phyloP scores from a whole-genome alignment of 2,797 vertebrate genomes.

The Pangasius macronema region DNA sequence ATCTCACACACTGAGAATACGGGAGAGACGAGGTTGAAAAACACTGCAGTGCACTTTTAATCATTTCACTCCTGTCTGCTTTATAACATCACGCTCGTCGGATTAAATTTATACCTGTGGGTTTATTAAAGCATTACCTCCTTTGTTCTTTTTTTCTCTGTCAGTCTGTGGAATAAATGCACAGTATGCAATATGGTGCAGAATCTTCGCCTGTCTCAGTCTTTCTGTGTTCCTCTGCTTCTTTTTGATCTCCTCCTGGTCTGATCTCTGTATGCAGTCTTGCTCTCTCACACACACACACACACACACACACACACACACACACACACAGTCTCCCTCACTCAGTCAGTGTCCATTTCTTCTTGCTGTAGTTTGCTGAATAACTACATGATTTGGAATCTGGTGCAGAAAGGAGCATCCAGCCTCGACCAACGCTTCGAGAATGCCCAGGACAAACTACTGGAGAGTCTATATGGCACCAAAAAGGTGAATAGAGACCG shows the following conservation, averaged over 20 bases:
- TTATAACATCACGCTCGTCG: not conserved
- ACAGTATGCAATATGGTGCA: not conserved
- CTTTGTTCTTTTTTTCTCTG: not conserved
- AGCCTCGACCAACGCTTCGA: conserved; percentile 94
- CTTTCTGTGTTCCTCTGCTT: not conserved
- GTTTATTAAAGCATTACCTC: not conserved
- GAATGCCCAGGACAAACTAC: conserved; percentile 91
- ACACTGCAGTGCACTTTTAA: not conserved
- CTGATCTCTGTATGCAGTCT: not conserved
- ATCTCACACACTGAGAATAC: not conserved
- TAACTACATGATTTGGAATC: conserved; percentile 97
- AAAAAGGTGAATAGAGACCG: conserved; percentile 81
- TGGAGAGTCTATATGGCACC: conserved; percentile 92
- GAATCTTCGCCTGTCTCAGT: not conserved
- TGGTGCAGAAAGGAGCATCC: conserved; percentile 90
- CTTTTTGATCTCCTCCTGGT: not conserved
- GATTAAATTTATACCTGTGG: not conserved
- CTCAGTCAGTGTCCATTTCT: conserved; percentile 11
- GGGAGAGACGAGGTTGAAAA: not conserved
- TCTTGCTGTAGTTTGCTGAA: conserved; percentile 82
- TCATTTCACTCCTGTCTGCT: not conserved
- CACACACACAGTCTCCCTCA: not conserved
- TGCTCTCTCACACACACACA: not conserved
- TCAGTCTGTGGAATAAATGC: not conserved
- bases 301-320: not conserved